Base-by-base conservation (phyloP, 2,888 invertebrate species). In the Tipula helvola region DNA sequence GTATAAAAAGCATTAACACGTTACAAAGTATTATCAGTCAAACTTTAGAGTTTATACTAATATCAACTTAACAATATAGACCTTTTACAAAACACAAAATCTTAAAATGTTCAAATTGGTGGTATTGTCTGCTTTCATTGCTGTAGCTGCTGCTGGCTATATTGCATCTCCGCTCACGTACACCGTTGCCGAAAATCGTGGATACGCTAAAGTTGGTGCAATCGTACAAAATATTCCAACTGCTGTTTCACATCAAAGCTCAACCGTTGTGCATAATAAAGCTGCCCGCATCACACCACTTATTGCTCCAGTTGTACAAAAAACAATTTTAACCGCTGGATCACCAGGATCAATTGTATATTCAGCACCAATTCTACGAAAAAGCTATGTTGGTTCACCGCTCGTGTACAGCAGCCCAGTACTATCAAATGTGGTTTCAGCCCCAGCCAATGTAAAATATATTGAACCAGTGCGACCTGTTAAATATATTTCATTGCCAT, bases 101-200 rank as follows among this genome's bases (percentile, higher is more conserved):
- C 88, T 89, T 2, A 90, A 90, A 87, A 90, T 91, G 91, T 90
- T 90, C 89, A 91, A 90, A 89, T 87, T 90, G 92, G 92, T 93
- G 92, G 93, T 93, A 92, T 92, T 93, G 90, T 93, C 92, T 90
- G 93, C 93, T 91, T 90, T 93, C 88, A 91, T 92, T 89, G 92
- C 93, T 87, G 91, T 93, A 89, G 93, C 92, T 86, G 92, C 92
- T 89, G 93, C 93, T 89, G 83, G 88, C 10, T 88, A 88, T 13
- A 89, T 88, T 28, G 89, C 89, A 92, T 93, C 86, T 92, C 93
- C 39, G 89, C 93, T 0, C 93, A 93, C 87, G 90, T 92, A 16
- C 93, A 92, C 88, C 91, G 92, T 36, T 90, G 91, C 0, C 92
- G 44, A 44, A 44, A 44, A 44, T 44, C 44, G 2, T 44, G 44